Conservation (phyloP, 2,113 vertebrate species). For the Ivindomyrus marchei region DNA sequence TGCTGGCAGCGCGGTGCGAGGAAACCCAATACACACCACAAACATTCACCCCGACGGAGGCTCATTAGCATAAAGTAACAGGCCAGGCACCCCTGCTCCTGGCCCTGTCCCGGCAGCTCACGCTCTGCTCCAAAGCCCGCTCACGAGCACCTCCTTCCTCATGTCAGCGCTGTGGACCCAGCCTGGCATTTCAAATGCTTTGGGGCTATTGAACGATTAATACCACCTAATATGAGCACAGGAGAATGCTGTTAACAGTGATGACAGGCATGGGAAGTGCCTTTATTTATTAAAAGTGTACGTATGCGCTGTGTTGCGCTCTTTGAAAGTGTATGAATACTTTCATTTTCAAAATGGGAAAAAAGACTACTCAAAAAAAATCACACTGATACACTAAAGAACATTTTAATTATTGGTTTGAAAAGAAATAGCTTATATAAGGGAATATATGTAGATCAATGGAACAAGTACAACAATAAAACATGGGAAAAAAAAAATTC, state of each 20-base stretch:
- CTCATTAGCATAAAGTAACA: conserved; percentile 31
- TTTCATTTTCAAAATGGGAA: not conserved
- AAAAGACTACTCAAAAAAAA: not conserved
- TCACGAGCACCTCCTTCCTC: not conserved
- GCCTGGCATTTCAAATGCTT: not conserved
- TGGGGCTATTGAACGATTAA: not conserved
- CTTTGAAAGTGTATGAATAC: not conserved
- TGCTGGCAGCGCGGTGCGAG: not conserved
- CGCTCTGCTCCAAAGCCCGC: conserved; percentile 42
- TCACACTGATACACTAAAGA: not conserved
- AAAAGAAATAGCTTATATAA: not conserved
- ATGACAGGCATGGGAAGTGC: not conserved
- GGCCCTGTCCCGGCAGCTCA: conserved; percentile 38
- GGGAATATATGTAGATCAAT: not conserved
- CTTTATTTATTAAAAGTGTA: not conserved
- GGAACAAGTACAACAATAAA: not conserved
- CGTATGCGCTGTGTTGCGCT: not conserved
- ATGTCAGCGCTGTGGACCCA: not conserved
- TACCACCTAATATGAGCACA: not conserved
- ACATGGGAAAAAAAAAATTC: not conserved
- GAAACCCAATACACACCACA: conserved; percentile 51
- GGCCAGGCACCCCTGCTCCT: conserved; percentile 32
- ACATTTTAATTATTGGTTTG: not conserved
- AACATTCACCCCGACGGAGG: conserved; percentile 64
- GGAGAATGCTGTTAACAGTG: not conserved